Evolutionary conservation across 2,888 invertebrate species (phyloP), one percentile per base, ranked within the genome.

Genomic region (Athetis lepigone): DNA sequence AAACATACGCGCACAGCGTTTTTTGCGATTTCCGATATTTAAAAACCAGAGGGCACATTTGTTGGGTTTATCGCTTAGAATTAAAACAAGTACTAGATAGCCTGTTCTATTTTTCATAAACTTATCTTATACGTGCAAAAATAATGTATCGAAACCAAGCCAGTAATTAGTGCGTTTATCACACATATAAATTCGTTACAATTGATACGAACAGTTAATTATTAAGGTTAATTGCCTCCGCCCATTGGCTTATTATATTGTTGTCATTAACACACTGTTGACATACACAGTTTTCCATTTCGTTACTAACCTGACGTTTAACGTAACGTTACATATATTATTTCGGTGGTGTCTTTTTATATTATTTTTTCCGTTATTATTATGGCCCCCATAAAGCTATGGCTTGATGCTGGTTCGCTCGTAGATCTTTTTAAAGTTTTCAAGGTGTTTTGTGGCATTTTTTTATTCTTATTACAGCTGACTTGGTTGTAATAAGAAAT

Each of bases 321-420:
- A 75, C 67, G 45, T 60, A 61, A 71, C 63, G 67, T 25, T 4
- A n/a, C 58, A 64, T 64, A 58, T 67, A 37, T 64, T 60, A 67
- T 73, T 77, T 71, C 70, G 60, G 66, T 77, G 80, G 67, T 80
- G 75, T 77, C 72, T 61, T 73, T 55, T 60, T 74, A 68, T 56
- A 72, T 70, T 33, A 11, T 71, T 62, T 61, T 66, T 76, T 71
- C 60, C 56, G 54, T 65, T 58, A 70, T 60, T 19, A 68, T 68
- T 56, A 50, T 49, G 19, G 39, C 46, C 58, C 51, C 68, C 66
- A 68, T 72, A 49, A n/a, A 72, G 65, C 59, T 74, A 59, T 60
- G 63, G 76, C 80, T 80, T 83, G 57, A 69, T 64, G 72, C 70
- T 77, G 58, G 68, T 68, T 71, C 77, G 80, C 74, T 64, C 45